phyloP scores from a whole-genome alignment of 2,797 vertebrate genomes.

The Setipinna tenuifilis region DNA sequence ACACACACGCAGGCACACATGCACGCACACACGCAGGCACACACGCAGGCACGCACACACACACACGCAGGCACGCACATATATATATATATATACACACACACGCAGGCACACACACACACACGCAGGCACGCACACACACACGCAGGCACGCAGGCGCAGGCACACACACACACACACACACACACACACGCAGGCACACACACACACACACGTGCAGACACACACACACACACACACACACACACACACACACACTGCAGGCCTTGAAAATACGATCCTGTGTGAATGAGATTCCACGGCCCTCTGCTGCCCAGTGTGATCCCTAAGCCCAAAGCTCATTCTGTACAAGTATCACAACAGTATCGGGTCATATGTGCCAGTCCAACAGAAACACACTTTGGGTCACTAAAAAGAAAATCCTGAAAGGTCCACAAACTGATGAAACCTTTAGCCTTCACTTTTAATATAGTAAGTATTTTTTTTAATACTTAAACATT shows the following conservation, averaged over 20 bases:
- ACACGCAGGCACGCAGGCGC: background rate
- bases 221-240: conserved; percentile 20
- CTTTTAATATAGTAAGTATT: no score
- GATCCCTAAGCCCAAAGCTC: no score
- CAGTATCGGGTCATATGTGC: no score
- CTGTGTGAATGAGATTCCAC: background rate
- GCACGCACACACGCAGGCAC: background rate
- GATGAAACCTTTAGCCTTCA: no score
- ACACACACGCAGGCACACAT: background rate
- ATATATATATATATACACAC: background rate
- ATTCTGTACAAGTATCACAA: no score
- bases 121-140: background rate
- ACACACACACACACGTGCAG: background rate
- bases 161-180: no score
- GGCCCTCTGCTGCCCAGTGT: background rate
- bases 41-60: background rate
- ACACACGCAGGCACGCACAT: background rate
- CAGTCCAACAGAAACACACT: no score
- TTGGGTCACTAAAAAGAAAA: no score
- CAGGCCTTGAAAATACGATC: conserved; percentile 9
- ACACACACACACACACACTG: background rate
- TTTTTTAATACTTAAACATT: no score
- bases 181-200: no score
- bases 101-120: background rate
- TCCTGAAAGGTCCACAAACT: no score